Base-by-base conservation (phyloP, 2,797 vertebrate species). In the Leptatherina wallacei region DNA sequence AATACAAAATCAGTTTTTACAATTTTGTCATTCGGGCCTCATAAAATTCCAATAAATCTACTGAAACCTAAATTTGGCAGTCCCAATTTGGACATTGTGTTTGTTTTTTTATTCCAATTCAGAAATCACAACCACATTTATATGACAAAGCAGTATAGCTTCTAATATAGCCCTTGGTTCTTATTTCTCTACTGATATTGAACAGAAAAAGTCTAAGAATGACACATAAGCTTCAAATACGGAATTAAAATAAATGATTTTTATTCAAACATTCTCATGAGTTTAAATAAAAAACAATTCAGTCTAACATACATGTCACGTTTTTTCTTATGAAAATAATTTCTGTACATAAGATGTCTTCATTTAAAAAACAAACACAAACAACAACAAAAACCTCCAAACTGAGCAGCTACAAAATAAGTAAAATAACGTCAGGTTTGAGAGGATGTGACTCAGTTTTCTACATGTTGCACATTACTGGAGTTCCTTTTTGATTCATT, bases 271-370 rank as follows among this genome's bases (percentile, higher is more conserved):
- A 86, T 66, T 54, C 42, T 82, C 70, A 20, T 68, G 62, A 73
- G 85, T 91, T 94, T 94, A 94, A 95, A 94, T 94, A 93, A 89
- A 85, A 81, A 56, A 88, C 56, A 80, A 67, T 86, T 68, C 62
- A 51, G 69, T 82, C 61, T 72, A 82, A 90, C 84, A 85, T 70
- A 87, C 82, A 84, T 62, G 75, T 56, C 73, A 71, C 3, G 35
- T 70, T 87, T 55, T 85, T 78, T 84, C 61, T 85, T 88, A 89
- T 59, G 83, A 91, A 93, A 93, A 93, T 91, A 92, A 87, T 90
- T 83, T 92, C 82, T 93, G 89, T 93, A 94, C 90, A 91, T 40
- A n/a, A 70, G 6, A 54, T n/a, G 56, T 84, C 61, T 73, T 71
- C 49, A 24, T 59, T 70, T 52, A 27, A 1, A 27, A 27, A 27